Conservation (phyloP, 1,140 invertebrate species). For the Drosophila setifemur region DNA sequence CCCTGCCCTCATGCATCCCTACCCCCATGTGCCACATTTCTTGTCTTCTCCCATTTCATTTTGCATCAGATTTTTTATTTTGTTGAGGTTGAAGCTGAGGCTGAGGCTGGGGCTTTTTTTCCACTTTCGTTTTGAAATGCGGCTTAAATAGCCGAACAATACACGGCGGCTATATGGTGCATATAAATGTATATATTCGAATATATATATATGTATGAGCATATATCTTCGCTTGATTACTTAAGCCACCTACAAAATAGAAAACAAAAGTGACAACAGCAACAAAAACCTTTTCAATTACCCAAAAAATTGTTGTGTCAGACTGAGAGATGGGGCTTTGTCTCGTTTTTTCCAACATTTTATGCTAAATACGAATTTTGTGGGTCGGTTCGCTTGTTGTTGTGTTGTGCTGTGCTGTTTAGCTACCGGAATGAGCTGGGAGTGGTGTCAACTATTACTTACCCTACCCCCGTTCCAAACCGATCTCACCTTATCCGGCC, state of each 20-base stretch:
- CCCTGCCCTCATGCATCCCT: conserved; percentile 13
- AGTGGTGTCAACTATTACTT: conserved; percentile 44
- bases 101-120: conserved; percentile 17
- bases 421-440: conserved; percentile 46
- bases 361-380: conserved; percentile 39
- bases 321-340: conserved; percentile 25
- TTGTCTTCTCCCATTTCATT: conserved; percentile 44
- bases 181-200: background rate
- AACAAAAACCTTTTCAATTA: conserved; percentile 71
- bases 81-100: too few relatives aligned
- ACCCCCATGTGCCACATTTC: conserved; percentile 48
- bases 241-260: conserved; percentile 64
- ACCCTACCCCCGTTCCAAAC: background rate
- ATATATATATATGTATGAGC: background rate
- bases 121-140: conserved; percentile 63
- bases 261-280: conserved; percentile 44
- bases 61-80: conserved; percentile 32
- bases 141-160: conserved; percentile 45
- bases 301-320: conserved; percentile 66
- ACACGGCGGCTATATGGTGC: background rate
- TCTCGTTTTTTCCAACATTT: conserved; percentile 11
- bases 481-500: conserved; percentile 1
- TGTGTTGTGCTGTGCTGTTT: too few relatives aligned
- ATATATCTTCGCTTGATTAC: conserved; percentile 60
- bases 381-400: conserved; percentile 23